Evolutionary conservation across 2,797 vertebrate species (phyloP), one percentile per base, ranked within the genome.

Genomic region (Microhierax caerulescens): DNA sequence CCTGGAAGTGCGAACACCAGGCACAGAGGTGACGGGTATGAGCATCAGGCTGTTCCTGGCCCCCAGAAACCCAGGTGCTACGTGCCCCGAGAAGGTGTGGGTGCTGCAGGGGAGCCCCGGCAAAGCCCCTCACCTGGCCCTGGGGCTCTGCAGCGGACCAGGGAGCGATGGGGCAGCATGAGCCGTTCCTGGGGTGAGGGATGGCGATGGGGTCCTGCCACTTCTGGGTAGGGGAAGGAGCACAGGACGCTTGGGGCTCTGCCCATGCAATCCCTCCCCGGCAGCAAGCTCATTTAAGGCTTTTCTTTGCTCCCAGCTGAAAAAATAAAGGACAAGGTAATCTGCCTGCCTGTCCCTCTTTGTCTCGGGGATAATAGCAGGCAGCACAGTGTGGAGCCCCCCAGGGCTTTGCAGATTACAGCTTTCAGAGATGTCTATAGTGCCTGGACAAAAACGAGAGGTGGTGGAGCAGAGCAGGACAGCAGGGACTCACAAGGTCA

Each of bases 281-380:
- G 56, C 53, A 87, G 77, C 60, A 73, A 91, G 32, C 86, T 91
- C 91, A 60, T 84, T 91, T 85, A 72, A 78, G 70, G 79, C 63
- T 94, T 85, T 93, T 85, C 83, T 91, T 72, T 68, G 48, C 93
- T 96, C 74, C 67, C 78, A 67, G 76, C 36, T 92, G 81, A 88
- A 93, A 95, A 95, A 97, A 80, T 94, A 96, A 97, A 96, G 95
- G 85, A 83, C 85, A 93, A 96, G 87, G 94, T 94, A 96, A 96
- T 94, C 88, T 86, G 88, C 95, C 87, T 88, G 88, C 85, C 94
- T 88, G 93, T 93, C 93, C 92, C 69, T 95, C 96, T 96, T 96
- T 97, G 94, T 92, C 93, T 96, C 30, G 1, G 77, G 82, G 90
- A 96, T 95, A 97, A 95, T 82, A 93, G 92, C 90, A 87, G 93